Conservation (phyloP, 2,113 vertebrate genomes). For the Indri indri region DNA sequence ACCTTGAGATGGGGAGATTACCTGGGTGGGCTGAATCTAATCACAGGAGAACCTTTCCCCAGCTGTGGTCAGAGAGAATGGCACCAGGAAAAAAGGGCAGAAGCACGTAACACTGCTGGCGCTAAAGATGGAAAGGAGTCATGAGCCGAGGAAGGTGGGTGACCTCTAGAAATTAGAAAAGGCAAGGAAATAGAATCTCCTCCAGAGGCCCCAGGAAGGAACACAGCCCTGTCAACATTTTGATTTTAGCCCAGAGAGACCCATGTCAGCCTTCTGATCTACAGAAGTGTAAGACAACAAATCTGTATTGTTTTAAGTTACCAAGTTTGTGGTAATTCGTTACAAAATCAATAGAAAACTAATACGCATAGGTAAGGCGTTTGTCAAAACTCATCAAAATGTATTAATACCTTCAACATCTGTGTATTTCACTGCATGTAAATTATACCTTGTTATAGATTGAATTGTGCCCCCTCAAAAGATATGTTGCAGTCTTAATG, state of each 20-base stretch:
- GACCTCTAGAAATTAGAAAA: background rate
- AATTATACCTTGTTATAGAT: background rate
- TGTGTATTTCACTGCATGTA: background rate
- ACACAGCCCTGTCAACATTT: background rate
- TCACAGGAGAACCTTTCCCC: background rate
- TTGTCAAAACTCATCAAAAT: constrained; percentile 45
- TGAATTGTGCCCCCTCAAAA: background rate
- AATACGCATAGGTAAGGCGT: background rate
- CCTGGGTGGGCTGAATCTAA: background rate
- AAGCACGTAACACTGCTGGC: background rate
- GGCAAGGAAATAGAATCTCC: background rate
- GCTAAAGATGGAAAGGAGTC: background rate
- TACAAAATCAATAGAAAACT: background rate
- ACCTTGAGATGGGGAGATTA: background rate
- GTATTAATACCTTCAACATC: background rate
- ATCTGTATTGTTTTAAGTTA: background rate
- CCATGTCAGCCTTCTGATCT: background rate
- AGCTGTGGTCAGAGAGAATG: background rate
- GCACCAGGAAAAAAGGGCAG: background rate
- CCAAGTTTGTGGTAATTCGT: background rate
- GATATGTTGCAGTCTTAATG: background rate
- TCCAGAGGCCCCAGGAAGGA: background rate
- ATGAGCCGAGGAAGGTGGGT: background rate
- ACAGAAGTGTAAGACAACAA: background rate
- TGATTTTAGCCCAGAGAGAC: background rate